phyloP scores from a whole-genome alignment of 1,140 invertebrate species.

The Rhyzopertha dominica region DNA sequence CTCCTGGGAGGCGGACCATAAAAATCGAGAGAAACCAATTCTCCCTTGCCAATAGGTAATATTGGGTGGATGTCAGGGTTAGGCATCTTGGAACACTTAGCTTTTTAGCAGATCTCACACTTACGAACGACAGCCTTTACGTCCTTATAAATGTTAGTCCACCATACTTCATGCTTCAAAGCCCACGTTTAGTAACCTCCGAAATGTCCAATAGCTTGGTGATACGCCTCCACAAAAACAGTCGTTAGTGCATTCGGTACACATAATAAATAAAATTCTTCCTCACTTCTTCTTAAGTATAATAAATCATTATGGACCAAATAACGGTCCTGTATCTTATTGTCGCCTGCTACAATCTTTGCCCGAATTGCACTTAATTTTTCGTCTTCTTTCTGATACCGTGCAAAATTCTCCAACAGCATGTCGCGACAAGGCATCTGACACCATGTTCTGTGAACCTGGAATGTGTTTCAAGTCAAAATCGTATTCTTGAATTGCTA shows the following conservation, averaged over 20 bases:
- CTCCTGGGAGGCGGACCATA: too few relatives aligned
- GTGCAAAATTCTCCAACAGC: neutral
- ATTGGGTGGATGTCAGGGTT: too few relatives aligned
- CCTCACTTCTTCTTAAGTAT: neutral
- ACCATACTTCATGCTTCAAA: conserved; percentile 5
- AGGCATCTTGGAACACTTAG: too few relatives aligned
- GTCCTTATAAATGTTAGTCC: neutral
- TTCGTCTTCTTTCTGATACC: neutral
- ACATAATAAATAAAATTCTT: conserved; percentile 7
- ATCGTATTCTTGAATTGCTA: conserved; percentile 4
- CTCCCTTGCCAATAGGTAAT: too few relatives aligned
- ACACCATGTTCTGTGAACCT: neutral
- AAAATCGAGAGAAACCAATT: too few relatives aligned
- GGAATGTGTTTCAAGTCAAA: conserved; percentile 6
- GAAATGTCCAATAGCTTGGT: conserved; percentile 1
- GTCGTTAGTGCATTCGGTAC: neutral
- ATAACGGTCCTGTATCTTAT: too few relatives aligned
- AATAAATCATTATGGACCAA: neutral
- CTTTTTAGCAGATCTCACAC: conserved; percentile 1
- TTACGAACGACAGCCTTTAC: neutral
- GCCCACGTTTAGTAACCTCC: conserved; percentile 2
- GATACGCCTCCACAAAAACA: conserved; percentile 4
- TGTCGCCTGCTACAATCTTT: too few relatives aligned
- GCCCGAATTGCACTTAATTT: conserved; percentile 1
- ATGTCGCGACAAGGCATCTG: conserved; percentile 7